Evolutionary conservation across 2,888 invertebrate species (phyloP).

Genomic region (Ditula angustiorana): DNA sequence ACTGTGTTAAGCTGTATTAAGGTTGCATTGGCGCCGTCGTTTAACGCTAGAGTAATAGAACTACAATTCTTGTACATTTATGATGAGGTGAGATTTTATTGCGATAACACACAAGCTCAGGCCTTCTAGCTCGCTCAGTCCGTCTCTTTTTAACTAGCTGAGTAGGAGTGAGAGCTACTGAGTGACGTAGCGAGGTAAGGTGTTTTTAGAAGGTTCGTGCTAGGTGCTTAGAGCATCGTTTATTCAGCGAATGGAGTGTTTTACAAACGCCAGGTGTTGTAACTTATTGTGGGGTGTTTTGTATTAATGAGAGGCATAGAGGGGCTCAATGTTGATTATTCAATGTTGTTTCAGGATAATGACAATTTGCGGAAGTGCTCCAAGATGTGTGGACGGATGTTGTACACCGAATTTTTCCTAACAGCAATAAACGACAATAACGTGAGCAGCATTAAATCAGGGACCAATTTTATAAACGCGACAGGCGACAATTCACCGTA

Average conservation of each 20-base stretch:
- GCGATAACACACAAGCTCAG: neutral
- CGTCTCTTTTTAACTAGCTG: too few species aligned
- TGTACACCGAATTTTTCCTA: too few species aligned
- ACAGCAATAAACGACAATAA: too few species aligned
- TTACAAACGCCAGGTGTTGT: slow-evolving; percentile 12
- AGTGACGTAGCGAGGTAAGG: too few species aligned
- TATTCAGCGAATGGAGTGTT: slow-evolving; percentile 22
- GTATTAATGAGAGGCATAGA: slow-evolving; percentile 15
- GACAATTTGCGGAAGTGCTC: slow-evolving; percentile 14
- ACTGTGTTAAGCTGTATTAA: neutral
- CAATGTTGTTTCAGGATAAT: slow-evolving; percentile 6
- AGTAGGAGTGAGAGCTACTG: too few species aligned
- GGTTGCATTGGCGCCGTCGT: slow-evolving; percentile 6
- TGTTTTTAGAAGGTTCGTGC: too few species aligned
- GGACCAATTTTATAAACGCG: too few species aligned
- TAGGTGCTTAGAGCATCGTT: neutral
- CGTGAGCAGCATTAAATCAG: too few species aligned
- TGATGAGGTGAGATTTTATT: slow-evolving; percentile 38
- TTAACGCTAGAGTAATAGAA: slow-evolving; percentile 9
- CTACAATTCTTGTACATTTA: slow-evolving; percentile 32
- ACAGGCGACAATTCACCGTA: too few species aligned
- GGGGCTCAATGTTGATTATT: neutral
- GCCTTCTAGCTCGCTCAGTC: too few species aligned
- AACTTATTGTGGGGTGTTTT: slow-evolving; percentile 13
- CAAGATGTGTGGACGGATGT: neutral